Conservation (phyloP, 30 jellyfish, hydroid and myxozoan genomes). For the Hydractinia symbiolongicarpus region DNA sequence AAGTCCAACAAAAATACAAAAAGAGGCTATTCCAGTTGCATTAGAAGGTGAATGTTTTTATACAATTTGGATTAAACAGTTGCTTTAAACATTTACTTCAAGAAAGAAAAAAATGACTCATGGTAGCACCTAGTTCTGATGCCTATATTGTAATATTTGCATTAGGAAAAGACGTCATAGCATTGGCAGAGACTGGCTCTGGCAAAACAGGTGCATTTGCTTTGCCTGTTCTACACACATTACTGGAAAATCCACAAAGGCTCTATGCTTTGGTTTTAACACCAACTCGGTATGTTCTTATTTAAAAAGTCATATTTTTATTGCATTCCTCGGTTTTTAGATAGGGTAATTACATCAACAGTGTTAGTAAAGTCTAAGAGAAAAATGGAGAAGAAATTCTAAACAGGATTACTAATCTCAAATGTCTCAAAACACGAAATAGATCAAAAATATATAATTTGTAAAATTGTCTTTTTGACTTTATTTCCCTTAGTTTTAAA, state of each 20-base stretch:
- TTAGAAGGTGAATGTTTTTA: constrained; percentile 54
- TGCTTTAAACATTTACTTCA: background rate
- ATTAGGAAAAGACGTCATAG: constrained; percentile 90
- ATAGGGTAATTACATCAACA: too few relatives aligned
- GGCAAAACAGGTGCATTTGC: constrained; percentile 99
- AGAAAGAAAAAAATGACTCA: background rate
- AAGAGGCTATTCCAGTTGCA: constrained; percentile 91
- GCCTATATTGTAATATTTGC: background rate
- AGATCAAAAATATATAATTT: too few relatives aligned
- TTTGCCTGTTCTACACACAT: constrained; percentile 78
- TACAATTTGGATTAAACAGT: background rate
- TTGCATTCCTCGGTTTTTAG: too few relatives aligned
- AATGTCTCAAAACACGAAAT: too few relatives aligned
- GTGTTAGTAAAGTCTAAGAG: too few relatives aligned
- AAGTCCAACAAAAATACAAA: constrained; percentile 82
- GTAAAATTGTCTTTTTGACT: too few relatives aligned
- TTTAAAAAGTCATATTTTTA: background rate
- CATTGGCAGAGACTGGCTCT: constrained; percentile 98
- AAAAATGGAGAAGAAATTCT: too few relatives aligned
- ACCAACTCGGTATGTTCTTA: constrained; percentile 85
- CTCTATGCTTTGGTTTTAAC: constrained; percentile 87
- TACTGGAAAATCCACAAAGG: constrained; percentile 88
- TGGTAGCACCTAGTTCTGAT: too few relatives aligned
- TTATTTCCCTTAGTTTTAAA: too few relatives aligned
- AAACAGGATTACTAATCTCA: too few relatives aligned